Evolutionary conservation across 2,888 invertebrate species (phyloP).

Genomic region (Andrena praecox): DNA sequence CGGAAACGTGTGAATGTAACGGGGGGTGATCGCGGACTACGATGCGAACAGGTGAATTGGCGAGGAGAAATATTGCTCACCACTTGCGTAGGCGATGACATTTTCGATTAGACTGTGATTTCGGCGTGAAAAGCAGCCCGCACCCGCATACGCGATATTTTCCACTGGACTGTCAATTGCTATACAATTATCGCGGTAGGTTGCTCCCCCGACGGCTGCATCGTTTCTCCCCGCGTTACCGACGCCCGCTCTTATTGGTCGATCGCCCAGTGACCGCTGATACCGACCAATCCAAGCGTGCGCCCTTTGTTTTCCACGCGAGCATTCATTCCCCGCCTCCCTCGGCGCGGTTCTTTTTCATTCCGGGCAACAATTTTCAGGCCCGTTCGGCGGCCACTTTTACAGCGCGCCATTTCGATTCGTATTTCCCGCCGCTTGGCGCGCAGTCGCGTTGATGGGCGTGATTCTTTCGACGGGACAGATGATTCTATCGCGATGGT

Average conservation of each 20-base stretch:
- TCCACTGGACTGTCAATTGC: constrained; percentile 58
- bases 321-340: not conserved
- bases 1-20: constrained; percentile 26
- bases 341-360: not conserved
- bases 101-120: constrained; percentile 39
- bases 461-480: no score
- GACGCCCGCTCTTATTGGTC: constrained; percentile 35
- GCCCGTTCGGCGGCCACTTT: not conserved
- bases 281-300: constrained; percentile 14
- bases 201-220: constrained; percentile 40
- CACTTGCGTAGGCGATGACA: constrained; percentile 73
- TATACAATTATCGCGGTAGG: constrained; percentile 45
- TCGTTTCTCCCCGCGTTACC: constrained; percentile 41
- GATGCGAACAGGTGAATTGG: constrained; percentile 3
- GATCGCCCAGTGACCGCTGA: not conserved
- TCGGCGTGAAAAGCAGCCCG: constrained; percentile 15
- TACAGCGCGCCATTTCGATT: not conserved
- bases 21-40: not conserved
- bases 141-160: constrained; percentile 46
- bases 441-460: not conserved
- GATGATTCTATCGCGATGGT: no score
- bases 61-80: constrained; percentile 46
- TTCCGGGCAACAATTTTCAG: not conserved
- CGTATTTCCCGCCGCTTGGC: not conserved
- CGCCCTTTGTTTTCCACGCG: not conserved